Base-by-base conservation (phyloP, 2,797 vertebrate genomes). In the Rachycentron canadum region DNA sequence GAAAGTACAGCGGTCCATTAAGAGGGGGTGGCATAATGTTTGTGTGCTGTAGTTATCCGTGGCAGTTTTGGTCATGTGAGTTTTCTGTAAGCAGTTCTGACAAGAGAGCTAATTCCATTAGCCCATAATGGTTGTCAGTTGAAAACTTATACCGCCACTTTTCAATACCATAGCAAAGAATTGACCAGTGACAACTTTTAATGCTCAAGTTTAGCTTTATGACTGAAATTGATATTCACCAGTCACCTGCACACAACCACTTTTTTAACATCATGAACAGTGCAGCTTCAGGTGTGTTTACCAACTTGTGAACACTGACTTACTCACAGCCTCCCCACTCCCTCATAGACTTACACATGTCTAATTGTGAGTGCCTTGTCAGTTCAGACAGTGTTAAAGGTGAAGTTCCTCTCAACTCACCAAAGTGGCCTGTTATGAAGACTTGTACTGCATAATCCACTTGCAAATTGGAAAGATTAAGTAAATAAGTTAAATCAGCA, bases 351-450 rank as follows among this genome's bases (percentile, higher is more conserved):
- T 61, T 43, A 40, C n/a, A 60, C 41, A 34, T 17, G 63, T 77
- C 70, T 78, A 38, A 69, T 78, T 77, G 41, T 36, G 25, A 60
- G 57, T 63, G 53, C 38, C 28, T 36, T 23, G 26, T 28, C 40
- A 58, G 58, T 76, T 76, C 23, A 49, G 73, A 57, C 28, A 68
- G 67, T 86, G 58, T 69, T 64, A 80, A 90, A 87, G 79, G 81
- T 82, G 74, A 84, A 67, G 78, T 79, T 72, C 66, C 62, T 75
- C 45, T 67, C 47, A 69, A 34, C 47, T 50, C 52, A 41, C 34
- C 21, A 63, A 78, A 84, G 62, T 65, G 52, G 45, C 23, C 60
- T 65, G 28, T 79, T 79, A 79, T 34, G 67, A 69, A 70, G 23
- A 63, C 62, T 38, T 63, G 45, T 57, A 62, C 49, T 66, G 69